Conservation (phyloP, 2,797 vertebrate genomes). For the Premnoplex brunnescens region DNA sequence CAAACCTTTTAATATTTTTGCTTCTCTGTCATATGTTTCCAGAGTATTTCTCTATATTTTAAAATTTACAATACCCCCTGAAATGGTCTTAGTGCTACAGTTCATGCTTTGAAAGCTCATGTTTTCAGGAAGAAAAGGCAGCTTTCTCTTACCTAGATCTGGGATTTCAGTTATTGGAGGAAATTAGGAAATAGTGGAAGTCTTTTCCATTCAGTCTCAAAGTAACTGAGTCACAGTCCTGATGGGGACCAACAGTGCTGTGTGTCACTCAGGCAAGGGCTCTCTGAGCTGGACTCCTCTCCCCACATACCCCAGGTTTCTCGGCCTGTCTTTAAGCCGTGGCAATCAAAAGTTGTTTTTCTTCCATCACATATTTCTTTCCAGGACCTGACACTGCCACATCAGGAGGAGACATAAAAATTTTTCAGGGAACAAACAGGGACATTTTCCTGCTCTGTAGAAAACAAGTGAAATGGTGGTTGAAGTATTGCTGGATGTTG, state of each 20-base stretch:
- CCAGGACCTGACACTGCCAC: neutral
- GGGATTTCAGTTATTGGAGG: neutral
- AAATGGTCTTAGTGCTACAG: neutral
- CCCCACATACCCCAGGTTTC: neutral
- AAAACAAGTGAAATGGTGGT: neutral
- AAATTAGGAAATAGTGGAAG: neutral
- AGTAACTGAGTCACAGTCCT: neutral
- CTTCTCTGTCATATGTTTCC: neutral
- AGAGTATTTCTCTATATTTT: neutral
- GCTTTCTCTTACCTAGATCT: neutral
- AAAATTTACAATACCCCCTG: neutral
- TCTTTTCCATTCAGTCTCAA: neutral
- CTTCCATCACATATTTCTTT: rapidly evolving
- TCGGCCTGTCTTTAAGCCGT: neutral
- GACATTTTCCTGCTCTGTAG: neutral
- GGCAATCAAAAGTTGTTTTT: neutral
- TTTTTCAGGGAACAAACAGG: neutral
- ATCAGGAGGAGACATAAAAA: neutral
- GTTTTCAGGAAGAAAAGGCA: neutral
- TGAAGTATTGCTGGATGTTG: neutral
- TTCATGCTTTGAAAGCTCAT: neutral
- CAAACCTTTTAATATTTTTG: neutral
- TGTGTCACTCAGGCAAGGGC: neutral
- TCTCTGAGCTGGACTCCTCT: neutral
- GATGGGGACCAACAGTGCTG: neutral